Percentiles rank a stretch among this genome's conserved stretches.
Evolutionary conservation across 2,888 invertebrate genomes (phyloP).

Genomic region (Coenonympha arcania): DNA sequence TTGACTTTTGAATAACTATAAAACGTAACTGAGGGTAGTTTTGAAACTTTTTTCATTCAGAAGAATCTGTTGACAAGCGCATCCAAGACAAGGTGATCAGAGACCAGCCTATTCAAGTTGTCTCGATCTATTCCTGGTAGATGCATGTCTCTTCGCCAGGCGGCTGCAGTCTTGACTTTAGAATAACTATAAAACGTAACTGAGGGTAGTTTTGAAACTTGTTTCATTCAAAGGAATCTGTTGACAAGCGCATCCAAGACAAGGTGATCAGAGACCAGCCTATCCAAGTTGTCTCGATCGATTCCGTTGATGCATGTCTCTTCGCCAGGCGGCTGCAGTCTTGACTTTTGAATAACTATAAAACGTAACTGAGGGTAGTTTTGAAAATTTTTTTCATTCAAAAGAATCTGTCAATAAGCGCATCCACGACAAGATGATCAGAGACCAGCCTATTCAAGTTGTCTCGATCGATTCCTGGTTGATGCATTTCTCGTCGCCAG

Average conservation of each 20-base stretch:
- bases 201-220: not conserved
- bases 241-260: not conserved
- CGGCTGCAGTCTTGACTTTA: conserved; percentile 22
- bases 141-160: conserved; percentile 27
- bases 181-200: too few relatives aligned
- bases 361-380: too few relatives aligned
- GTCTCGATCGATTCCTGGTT: not conserved
- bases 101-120: not conserved
- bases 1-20: too few relatives aligned
- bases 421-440: not conserved
- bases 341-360: too few relatives aligned
- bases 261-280: not conserved
- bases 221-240: not conserved
- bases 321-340: conserved; percentile 23
- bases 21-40: too few relatives aligned
- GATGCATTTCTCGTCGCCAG: conserved; percentile 27
- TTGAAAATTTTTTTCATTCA: not conserved
- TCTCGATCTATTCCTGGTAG: not conserved
- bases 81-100: not conserved
- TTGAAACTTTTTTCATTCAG: not conserved
- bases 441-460: not conserved
- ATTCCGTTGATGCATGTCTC: conserved; percentile 18
- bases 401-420: not conserved
- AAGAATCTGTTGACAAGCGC: not conserved
- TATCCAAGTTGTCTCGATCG: not conserved